Conservation (phyloP, 2,113 vertebrate species). For the Bagarius yarrelli region DNA sequence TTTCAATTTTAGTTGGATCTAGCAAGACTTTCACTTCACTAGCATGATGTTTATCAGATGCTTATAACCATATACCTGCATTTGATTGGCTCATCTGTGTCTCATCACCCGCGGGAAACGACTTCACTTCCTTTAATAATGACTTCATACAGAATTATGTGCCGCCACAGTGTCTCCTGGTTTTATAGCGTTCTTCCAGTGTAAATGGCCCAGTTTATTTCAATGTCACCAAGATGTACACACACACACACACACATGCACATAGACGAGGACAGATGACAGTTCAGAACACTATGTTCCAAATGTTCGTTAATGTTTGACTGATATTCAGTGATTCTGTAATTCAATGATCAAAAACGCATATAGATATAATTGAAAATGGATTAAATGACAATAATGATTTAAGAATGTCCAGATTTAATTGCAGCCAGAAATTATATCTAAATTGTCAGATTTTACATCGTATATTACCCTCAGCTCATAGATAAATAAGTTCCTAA, state of each 20-base stretch:
- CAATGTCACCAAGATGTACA: constrained; percentile 16
- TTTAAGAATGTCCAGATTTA: neutral
- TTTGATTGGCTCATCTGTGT: constrained; percentile 51
- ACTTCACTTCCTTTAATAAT: constrained; percentile 48
- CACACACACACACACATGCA: neutral
- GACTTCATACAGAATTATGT: constrained; percentile 50
- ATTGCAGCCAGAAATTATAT: neutral
- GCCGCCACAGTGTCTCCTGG: constrained; percentile 41
- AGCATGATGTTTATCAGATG: constrained; percentile 26
- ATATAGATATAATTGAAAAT: neutral
- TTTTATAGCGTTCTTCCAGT: constrained; percentile 35
- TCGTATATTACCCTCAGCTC: neutral
- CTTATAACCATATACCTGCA: constrained; percentile 30
- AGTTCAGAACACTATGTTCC: neutral
- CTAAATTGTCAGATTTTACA: constrained; percentile 50
- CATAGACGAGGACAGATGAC: neutral
- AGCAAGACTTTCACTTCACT: neutral
- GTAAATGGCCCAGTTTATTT: constrained; percentile 24
- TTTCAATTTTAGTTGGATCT: neutral
- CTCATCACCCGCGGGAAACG: constrained; percentile 46
- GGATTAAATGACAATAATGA: neutral
- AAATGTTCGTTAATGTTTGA: neutral
- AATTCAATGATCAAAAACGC: neutral
- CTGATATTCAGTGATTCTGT: neutral
- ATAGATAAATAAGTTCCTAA: neutral